Evolutionary conservation across 2,797 vertebrate species (phyloP).

Genomic region (Phoxinus dragarum): DNA sequence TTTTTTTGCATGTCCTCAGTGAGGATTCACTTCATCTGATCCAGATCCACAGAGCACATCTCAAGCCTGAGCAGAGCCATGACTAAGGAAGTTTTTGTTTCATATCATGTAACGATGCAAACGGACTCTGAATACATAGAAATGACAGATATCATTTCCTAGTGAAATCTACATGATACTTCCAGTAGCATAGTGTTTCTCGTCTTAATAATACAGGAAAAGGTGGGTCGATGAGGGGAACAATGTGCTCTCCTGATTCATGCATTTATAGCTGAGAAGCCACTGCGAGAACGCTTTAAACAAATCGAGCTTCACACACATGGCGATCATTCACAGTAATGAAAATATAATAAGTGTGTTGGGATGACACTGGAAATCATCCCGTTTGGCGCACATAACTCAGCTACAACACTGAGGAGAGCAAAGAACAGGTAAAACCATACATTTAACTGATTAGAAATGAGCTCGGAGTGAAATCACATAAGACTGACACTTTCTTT

Average conservation of each 20-base stretch:
- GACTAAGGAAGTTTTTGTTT: constrained; percentile 54
- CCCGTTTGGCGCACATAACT: background rate
- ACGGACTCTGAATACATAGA: background rate
- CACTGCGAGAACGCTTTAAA: background rate
- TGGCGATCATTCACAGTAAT: background rate
- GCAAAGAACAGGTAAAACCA: no score
- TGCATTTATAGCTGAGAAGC: constrained; percentile 33
- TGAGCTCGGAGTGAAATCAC: no score
- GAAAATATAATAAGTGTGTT: background rate
- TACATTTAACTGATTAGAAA: background rate
- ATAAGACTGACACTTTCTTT: background rate
- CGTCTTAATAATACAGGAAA: background rate
- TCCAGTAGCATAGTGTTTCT: background rate
- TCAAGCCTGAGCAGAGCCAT: constrained; percentile 37
- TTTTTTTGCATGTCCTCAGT: constrained; percentile 73
- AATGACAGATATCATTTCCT: constrained; percentile 1
- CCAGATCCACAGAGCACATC: constrained; percentile 57
- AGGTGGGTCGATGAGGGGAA: background rate
- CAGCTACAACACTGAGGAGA: background rate
- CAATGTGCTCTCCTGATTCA: constrained; percentile 1
- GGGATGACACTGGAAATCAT: background rate
- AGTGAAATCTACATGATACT: background rate
- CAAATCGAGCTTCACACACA: background rate
- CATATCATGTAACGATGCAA: background rate
- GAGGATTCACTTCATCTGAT: constrained; percentile 66